Conservation (phyloP, 2,113 vertebrate genomes). For the Propithecus coquereli region DNA sequence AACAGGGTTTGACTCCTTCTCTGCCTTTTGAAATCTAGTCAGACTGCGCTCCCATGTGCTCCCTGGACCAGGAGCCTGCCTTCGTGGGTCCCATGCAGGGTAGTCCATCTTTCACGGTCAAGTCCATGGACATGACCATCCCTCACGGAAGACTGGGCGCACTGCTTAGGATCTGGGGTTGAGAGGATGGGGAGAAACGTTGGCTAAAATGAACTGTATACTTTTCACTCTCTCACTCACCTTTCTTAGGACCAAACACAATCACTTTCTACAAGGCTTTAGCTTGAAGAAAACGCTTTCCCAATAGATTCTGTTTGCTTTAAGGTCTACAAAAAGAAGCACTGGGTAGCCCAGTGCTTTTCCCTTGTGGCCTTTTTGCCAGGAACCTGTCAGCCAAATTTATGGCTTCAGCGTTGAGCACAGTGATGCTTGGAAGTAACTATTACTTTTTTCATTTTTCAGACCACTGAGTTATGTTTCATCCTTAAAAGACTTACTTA, state of each 20-base stretch:
- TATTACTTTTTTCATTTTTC: constrained; percentile 9
- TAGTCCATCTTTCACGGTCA: neutral
- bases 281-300: neutral
- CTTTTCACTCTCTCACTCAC: neutral
- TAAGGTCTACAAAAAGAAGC: neutral
- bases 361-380: constrained; percentile 5
- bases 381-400: constrained; percentile 27
- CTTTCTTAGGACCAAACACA: neutral
- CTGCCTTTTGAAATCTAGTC: neutral
- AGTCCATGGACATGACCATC: neutral
- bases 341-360: neutral
- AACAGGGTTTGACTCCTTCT: neutral
- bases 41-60: neutral
- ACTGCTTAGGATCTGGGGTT: neutral
- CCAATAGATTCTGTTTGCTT: neutral
- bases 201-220: neutral
- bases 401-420: neutral
- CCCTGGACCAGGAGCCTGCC: neutral
- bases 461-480: neutral
- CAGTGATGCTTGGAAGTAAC: neutral
- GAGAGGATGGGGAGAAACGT: neutral
- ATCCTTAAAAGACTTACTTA: constrained; percentile 30
- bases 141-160: neutral
- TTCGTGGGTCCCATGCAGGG: neutral
- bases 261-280: neutral